Conservation (phyloP, 2,888 invertebrate genomes). For the Hyposoter didymator region DNA sequence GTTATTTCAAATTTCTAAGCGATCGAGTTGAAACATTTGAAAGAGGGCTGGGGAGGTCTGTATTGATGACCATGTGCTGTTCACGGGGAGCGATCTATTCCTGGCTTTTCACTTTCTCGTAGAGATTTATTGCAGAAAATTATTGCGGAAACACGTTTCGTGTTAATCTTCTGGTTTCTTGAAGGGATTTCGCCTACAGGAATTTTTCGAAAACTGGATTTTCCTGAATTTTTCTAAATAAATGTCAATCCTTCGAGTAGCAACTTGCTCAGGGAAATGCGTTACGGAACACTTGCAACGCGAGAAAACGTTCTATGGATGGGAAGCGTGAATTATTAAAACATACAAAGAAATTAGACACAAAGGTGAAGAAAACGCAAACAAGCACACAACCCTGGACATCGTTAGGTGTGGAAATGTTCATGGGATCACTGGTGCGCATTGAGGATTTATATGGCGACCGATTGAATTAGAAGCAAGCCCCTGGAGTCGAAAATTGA, state of each 20-base stretch:
- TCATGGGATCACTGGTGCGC: constrained; percentile 1
- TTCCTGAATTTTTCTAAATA: background rate
- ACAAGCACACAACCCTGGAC: constrained; percentile 9
- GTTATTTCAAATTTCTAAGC: constrained; percentile 10
- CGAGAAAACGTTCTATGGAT: background rate
- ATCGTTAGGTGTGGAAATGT: constrained; percentile 22
- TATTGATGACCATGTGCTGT: background rate
- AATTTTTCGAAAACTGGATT: background rate
- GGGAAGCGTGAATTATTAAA: background rate
- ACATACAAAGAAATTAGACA: constrained; percentile 8
- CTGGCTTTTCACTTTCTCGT: background rate
- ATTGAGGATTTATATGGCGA: constrained; percentile 7
- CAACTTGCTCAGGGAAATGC: background rate
- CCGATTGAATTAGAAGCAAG: constrained; percentile 18
- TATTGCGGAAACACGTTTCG: background rate
- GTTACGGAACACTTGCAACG: background rate
- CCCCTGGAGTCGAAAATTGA: background rate
- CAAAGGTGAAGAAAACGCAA: background rate
- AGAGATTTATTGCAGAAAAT: background rate
- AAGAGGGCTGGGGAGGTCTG: too few species aligned
- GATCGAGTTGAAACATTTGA: background rate
- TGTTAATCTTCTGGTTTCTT: background rate
- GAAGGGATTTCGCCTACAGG: background rate
- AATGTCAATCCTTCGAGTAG: background rate
- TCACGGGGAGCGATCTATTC: background rate